These are phyloP conservation scores for Phaedon cochleariae DNA, from an alignment of 2,888 invertebrate genomes.

Conservation along the genomic window DNA sequence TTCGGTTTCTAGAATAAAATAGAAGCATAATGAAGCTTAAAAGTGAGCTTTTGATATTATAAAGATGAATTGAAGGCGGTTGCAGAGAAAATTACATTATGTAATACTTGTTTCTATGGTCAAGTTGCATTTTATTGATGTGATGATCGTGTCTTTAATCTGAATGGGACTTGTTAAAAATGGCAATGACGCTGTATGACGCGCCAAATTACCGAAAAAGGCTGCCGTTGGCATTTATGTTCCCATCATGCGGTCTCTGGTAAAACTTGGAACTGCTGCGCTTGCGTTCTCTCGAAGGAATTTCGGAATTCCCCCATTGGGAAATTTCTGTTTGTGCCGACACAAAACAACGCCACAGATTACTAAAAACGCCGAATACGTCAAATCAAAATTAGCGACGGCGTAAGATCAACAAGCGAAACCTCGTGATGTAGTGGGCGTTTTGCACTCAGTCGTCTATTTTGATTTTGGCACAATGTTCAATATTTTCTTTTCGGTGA, in stretches of 20 bases:
- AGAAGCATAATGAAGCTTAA: too few species aligned
- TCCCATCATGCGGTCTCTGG: slow-evolving; percentile 29
- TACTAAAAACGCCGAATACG: slow-evolving; percentile 28
- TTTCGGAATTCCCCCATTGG: slow-evolving; percentile 45
- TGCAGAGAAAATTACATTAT: too few species aligned
- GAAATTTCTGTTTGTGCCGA: slow-evolving; percentile 34
- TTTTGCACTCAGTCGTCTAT: slow-evolving; percentile 48
- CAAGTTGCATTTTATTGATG: too few species aligned
- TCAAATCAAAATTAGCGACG: slow-evolving; percentile 36
- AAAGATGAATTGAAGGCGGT: too few species aligned
- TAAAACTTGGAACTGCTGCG: too few species aligned
- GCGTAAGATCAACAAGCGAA: slow-evolving; percentile 26
- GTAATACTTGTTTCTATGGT: too few species aligned
- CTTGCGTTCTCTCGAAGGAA: slow-evolving; percentile 40
- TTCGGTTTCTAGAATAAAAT: too few species aligned
- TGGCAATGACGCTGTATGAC: too few species aligned
- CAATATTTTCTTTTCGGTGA: neutral
- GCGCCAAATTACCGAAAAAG: neutral
- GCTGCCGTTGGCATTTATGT: neutral
- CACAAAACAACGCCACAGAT: too few species aligned
- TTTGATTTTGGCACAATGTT: slow-evolving; percentile 24
- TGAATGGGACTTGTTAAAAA: neutral
- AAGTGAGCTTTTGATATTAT: too few species aligned
- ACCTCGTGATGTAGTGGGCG: slow-evolving; percentile 50
- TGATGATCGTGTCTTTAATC: too few species aligned